Evolutionary conservation across 2,888 invertebrate species (phyloP).

Genomic region (Gari tellinella): DNA sequence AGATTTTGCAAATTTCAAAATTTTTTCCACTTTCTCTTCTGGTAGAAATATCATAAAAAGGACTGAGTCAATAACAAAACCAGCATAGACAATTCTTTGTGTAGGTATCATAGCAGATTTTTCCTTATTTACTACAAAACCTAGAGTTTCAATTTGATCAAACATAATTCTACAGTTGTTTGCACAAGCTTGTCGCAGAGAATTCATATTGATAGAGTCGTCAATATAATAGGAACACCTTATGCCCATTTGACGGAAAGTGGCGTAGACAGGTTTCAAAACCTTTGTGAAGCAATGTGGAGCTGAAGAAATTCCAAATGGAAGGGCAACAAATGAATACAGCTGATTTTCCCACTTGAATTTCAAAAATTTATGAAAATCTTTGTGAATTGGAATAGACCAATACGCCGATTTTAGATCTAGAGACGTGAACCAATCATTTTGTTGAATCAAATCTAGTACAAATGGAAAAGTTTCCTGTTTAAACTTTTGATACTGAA

Average conservation of each 20-base stretch:
- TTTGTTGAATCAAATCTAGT: constrained; percentile 1
- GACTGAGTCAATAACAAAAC: constrained; percentile 15
- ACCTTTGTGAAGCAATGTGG: constrained; percentile 39
- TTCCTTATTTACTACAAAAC: constrained; percentile 23
- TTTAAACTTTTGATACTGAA: constrained; percentile 33
- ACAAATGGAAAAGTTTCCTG: constrained; percentile 28
- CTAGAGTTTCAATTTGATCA: not conserved
- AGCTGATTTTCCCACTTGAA: constrained; percentile 33
- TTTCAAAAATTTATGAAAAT: constrained; percentile 30
- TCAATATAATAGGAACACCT: constrained; percentile 37
- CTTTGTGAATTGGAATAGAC: constrained; percentile 25
- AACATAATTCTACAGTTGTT: constrained; percentile 10
- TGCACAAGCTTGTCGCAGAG: not conserved
- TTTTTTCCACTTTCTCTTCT: constrained; percentile 1
- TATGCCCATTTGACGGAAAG: constrained; percentile 28
- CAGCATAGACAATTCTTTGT: constrained; percentile 15
- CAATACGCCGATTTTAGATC: constrained; percentile 50
- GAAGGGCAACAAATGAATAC: constrained; percentile 32
- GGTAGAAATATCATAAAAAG: constrained; percentile 2
- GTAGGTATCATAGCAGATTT: constrained; percentile 16
- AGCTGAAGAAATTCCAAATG: constrained; percentile 41
- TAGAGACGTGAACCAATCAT: constrained; percentile 30
- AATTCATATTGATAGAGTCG: constrained; percentile 8
- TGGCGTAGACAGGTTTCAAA: constrained; percentile 37
- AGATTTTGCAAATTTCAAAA: not conserved